Base-by-base conservation (phyloP, 2,113 vertebrate species). In the Bos indicus region DNA sequence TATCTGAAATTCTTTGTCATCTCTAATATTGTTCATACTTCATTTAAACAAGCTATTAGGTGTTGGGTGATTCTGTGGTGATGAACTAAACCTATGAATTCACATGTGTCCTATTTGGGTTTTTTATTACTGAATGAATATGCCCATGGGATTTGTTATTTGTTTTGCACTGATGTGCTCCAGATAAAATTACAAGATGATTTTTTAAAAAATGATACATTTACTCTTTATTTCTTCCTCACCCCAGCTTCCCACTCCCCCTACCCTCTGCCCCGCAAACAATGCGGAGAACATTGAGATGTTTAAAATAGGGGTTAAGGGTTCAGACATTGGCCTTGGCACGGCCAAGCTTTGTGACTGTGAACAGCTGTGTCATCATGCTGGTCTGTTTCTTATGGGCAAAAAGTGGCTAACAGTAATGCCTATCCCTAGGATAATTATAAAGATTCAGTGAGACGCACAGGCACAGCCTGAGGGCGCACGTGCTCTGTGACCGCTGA, bases 1-100 rank as follows among this genome's bases (percentile, higher is more conserved):
- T 92, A 90, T 96, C 97, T 97, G 92, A 97, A 93, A 94, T 96
- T 97, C 92, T 92, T 78, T 77, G 88, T 93, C 91, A 48, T 96
- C 78, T 89, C 82, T 83, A 64, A 86, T 96, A 93, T 80, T 57
- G 28, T 88, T 96, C 51, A 16, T 97, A 59, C 84, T 96, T 91
- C 90, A 91, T 93, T 97, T 94, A 77, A 97, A 92, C 67, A 74
- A 95, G 90, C 83, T 90, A 54, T 97, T 94, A 89, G 88, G 62
- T 94, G 46, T 97, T 92, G 78, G 71, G 82, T 84, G 87, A 67
- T 57, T 96, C 82, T 90, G 84, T 71, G 88, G 77, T 82, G 82
- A 94, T 91, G 46, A 94, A 94, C 43, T 57, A 84, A 43, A 56
- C 90, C 60, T 90, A 52, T 1, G 62, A 26, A 67, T 87, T 92